These are phyloP conservation scores for Formica aserva DNA, from an alignment of 2,888 invertebrate species.

Conservation along the genomic window DNA sequence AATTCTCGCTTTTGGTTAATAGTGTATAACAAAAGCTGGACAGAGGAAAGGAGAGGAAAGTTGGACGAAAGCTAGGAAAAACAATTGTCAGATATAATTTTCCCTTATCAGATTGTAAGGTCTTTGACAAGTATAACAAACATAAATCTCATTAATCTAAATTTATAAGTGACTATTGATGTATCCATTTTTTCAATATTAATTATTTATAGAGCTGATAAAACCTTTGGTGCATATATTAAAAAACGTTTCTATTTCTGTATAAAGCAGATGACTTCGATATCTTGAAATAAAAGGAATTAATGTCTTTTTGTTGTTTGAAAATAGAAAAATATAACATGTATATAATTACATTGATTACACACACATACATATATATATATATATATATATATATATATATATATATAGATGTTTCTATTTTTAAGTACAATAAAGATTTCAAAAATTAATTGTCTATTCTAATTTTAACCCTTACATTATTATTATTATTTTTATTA, in stretches of 20 bases:
- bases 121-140: background rate
- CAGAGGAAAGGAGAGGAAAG: background rate
- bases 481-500: slow-evolving; percentile 15
- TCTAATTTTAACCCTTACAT: background rate
- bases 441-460: background rate
- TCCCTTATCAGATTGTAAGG: background rate
- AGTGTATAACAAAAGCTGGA: slow-evolving; percentile 22
- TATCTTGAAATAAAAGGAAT: slow-evolving; percentile 5
- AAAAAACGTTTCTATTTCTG: background rate
- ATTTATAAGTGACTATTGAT: background rate
- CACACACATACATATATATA: background rate
- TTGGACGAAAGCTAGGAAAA: background rate
- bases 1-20: slow-evolving; percentile 14
- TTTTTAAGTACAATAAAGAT: background rate
- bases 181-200: background rate
- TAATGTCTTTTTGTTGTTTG: background rate
- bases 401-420: background rate
- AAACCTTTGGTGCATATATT: background rate
- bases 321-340: slow-evolving; percentile 5
- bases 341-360: too few relatives aligned
- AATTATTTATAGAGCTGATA: background rate
- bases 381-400: background rate
- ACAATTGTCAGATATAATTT: slow-evolving; percentile 20
- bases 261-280: background rate
- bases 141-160: background rate